Evolutionary conservation across 2,888 invertebrate genomes (phyloP), one percentile per base, ranked within the genome.

Genomic region (Philonicus albiceps): DNA sequence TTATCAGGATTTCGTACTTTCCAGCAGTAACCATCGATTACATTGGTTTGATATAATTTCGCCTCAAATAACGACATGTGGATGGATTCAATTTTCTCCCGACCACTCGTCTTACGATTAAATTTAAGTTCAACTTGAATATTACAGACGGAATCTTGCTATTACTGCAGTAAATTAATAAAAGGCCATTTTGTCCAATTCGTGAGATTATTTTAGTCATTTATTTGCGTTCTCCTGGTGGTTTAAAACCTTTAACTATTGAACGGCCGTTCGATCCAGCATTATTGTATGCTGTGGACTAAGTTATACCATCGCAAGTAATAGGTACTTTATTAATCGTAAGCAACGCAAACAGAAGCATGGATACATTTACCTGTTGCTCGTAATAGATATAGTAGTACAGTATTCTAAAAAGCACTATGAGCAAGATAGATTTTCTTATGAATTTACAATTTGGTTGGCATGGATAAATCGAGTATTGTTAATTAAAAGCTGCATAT

Each of bases 1-100:
- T 84, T 83, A 86, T 87, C 87, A 87, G 87, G 87, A 87, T 76
- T 87, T 87, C 75, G 80, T 86, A 76, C 86, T 86, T 78, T 86
- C 76, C 76, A 86, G 75, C 86, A 86, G 86, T 55, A 86, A 86
- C 86, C 76, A 55, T 40, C 75, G 86, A 86, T 86, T 76, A 85
- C 31, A 34, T 55, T 85, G 74, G 73, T 40, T 73, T 78, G 78
- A 64, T 86, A 74, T 85, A 85, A 84, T 72, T 84, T 73, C 73
- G 84, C 84, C 30, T 72, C 84, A 84, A 84, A 84, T 49, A 84
- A 84, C 84, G 73, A 84, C 84, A 72, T 84, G 84, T 73, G 73
- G 73, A 74, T 49, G 31, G 74, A 85, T 75, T 75, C 75, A 75
- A 75, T 75, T 49, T 84, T 40, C 37, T 31, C 55, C 76, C 37